phyloP scores from a whole-genome alignment of 2,113 vertebrate genomes.

The Lutjanus erythropterus region DNA sequence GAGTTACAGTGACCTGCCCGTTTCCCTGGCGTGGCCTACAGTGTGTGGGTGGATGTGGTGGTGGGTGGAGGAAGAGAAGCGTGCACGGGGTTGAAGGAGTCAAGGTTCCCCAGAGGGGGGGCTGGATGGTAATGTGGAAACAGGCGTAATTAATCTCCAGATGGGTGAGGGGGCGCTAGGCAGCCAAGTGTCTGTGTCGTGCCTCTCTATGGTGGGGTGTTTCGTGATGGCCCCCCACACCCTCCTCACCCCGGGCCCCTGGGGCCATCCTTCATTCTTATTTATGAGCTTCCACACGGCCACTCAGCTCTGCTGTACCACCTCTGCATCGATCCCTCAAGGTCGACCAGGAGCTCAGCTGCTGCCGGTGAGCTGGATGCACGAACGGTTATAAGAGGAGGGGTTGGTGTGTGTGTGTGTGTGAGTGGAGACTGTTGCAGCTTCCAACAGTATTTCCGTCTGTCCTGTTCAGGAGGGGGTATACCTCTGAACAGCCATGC shows the following conservation, averaged over 20 bases:
- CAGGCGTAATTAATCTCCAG: slow-evolving; percentile 80
- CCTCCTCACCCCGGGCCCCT: slow-evolving; percentile 59
- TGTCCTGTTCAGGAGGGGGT: slow-evolving; percentile 40
- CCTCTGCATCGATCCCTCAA: slow-evolving; percentile 83
- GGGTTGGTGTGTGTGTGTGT: slow-evolving; percentile 13
- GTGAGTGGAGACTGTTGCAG: background rate
- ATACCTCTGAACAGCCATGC: slow-evolving; percentile 47
- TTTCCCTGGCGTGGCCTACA: slow-evolving; percentile 46
- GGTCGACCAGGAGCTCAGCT: slow-evolving; percentile 77
- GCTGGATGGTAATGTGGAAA: slow-evolving; percentile 73
- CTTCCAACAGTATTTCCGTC: slow-evolving; percentile 42
- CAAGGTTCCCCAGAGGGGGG: slow-evolving; percentile 75
- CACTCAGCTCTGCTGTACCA: slow-evolving; percentile 74
- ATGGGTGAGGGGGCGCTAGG: slow-evolving; percentile 66
- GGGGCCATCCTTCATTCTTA: slow-evolving; percentile 85
- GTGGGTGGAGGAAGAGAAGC: slow-evolving; percentile 48
- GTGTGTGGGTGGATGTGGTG: slow-evolving; percentile 36
- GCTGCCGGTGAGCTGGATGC: slow-evolving; percentile 57
- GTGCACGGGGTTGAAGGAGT: slow-evolving; percentile 65
- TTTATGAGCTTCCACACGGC: slow-evolving; percentile 84
- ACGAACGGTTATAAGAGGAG: slow-evolving; percentile 34
- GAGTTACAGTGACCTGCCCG: slow-evolving; percentile 55
- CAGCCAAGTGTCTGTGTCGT: slow-evolving; percentile 60
- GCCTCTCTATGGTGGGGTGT: slow-evolving; percentile 57
- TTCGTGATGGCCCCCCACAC: slow-evolving; percentile 66